Evolutionary conservation across 2,888 invertebrate species (phyloP), one percentile per base, ranked within the genome.

Genomic region (Mesodorylaimus sp.): DNA sequence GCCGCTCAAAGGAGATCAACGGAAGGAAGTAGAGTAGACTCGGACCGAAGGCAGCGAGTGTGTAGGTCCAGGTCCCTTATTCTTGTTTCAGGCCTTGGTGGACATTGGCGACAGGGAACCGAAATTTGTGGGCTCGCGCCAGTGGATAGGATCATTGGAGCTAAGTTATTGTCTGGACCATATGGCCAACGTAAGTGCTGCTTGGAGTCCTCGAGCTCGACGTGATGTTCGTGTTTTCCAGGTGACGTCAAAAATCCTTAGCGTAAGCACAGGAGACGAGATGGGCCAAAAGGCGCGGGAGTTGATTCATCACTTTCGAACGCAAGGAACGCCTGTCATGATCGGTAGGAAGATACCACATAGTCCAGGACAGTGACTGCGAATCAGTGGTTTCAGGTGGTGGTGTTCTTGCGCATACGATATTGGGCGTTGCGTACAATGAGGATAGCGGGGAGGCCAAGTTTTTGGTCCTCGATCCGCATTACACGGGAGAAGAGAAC

Each of bases 111-210:
- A 99, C 67, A 97, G 97, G 69, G 79, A 80, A 1, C 66, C 76
- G 0, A 75, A 74, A 46, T 95, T 99, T 70, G 72, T 91, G 45
- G 87, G 85, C 24, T 88, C 89, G 1, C 79, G 77, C 52, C 81
- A 89, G 64, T 97, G 97, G 97, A 95, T 99, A 64, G 97, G 97
- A 5, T 93, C 93, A 0, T 85, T 86, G 2, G 97, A 99, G 75
- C 86, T 97, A 16, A 80, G 83, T 69, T 93, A 82, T 73, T 85
- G 86, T 53, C 70, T 97, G 53, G 82, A 87, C 64, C 78, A 81
- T 29, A 71, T 88, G 52, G 70, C 86, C 21, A 62, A 64, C 52
- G 69, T 69, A 53, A 57, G 66, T 57, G 27, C 50, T 63, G 49
- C 49, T 55, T 48, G 57, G 55, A 7, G 21, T 39, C 21, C 21